Percentiles rank a stretch among this genome's conserved stretches.
phyloP scores from a whole-genome alignment of 2,113 vertebrate genomes.

The Mus pahari region DNA sequence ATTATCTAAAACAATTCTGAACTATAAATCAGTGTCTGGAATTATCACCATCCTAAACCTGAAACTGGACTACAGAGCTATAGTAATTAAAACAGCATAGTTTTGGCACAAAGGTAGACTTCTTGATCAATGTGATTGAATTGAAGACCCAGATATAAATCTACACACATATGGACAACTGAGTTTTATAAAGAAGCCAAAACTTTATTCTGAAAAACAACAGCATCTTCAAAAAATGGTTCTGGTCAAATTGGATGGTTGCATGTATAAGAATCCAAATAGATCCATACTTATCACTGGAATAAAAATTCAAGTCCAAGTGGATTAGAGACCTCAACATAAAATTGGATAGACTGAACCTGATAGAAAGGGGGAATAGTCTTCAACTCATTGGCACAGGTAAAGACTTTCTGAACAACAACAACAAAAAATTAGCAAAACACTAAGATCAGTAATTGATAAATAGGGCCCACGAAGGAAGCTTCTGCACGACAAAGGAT shows the following conservation, averaged over 20 bases:
- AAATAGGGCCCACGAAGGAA: background rate
- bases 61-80: background rate
- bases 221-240: background rate
- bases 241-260: background rate
- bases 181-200: background rate
- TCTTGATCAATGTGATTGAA: too few relatives aligned
- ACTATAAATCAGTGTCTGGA: background rate
- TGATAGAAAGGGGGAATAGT: background rate
- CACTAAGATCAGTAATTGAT: background rate
- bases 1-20: background rate
- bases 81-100: background rate
- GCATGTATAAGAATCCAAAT: background rate
- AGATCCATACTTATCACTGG: background rate
- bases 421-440: background rate
- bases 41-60: background rate
- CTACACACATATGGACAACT: background rate
- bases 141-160: background rate
- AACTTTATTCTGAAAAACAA: background rate
- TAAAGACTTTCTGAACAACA: background rate
- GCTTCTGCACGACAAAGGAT: background rate
- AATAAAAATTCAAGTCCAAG: background rate
- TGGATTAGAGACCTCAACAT: background rate
- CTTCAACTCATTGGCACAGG: background rate
- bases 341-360: background rate
- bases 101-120: background rate